Evolutionary conservation across 1,140 invertebrate genomes (phyloP).

Genomic region (Lordiphosa stackelbergi): DNA sequence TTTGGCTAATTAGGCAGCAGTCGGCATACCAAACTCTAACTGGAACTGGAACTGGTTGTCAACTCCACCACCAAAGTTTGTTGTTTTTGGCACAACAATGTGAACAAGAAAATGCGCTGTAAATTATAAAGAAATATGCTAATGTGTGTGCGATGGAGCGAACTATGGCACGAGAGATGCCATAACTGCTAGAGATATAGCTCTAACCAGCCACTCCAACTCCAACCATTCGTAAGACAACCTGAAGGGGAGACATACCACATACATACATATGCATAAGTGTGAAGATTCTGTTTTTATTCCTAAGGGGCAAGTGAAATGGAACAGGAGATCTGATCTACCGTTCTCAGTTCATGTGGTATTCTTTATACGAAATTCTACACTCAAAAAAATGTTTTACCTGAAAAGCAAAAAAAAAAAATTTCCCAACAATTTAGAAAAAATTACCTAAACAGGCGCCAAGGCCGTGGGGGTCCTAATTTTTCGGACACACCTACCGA

Average conservation of each 20-base stretch:
- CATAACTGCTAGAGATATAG: conserved; percentile 57
- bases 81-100: conserved; percentile 35
- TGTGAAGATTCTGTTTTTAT: conserved; percentile 14
- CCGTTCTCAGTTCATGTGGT: too few relatives aligned
- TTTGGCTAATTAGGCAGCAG: conserved; percentile 65
- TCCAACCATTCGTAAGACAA: background rate
- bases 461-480: too few relatives aligned
- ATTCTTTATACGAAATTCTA: too few relatives aligned
- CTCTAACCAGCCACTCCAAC: conserved; percentile 22
- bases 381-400: too few relatives aligned
- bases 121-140: conserved; percentile 68
- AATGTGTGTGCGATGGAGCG: conserved; percentile 23
- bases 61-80: conserved; percentile 43
- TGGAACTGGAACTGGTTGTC: conserved; percentile 46
- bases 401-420: too few relatives aligned
- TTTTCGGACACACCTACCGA: too few relatives aligned
- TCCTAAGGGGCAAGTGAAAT: conserved; percentile 13
- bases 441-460: too few relatives aligned
- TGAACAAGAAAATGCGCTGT: conserved; percentile 51
- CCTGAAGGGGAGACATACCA: background rate
- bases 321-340: conserved; percentile 1
- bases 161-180: conserved; percentile 21
- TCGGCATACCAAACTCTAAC: conserved; percentile 24
- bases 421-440: too few relatives aligned
- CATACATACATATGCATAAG: conserved; percentile 50